Evolutionary conservation across 1,140 invertebrate species (phyloP).

Genomic region (Portunus trituberculatus): DNA sequence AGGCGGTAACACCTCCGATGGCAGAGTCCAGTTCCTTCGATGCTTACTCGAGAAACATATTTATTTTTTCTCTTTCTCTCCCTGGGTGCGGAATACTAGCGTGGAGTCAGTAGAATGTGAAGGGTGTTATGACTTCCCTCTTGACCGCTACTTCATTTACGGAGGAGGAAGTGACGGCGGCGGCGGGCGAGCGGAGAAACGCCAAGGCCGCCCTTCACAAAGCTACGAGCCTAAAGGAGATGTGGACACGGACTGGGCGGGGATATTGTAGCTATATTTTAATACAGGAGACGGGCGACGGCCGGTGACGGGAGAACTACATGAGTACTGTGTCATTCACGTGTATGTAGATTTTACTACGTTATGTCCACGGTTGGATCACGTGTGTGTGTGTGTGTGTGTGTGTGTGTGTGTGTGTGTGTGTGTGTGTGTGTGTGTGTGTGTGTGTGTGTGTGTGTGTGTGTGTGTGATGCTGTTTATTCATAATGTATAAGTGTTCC

Average conservation of each 20-base stretch:
- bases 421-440: constrained; percentile 43
- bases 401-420: constrained; percentile 34
- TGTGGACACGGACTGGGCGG: constrained; percentile 35
- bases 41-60: constrained; percentile 52
- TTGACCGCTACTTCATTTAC: not conserved
- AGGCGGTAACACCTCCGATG: constrained; percentile 38
- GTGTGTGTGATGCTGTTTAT: not conserved
- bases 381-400: not conserved
- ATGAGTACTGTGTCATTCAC: not conserved
- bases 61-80: not conserved
- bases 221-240: constrained; percentile 49
- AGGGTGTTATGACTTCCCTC: not conserved
- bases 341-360: not conserved
- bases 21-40: constrained; percentile 38
- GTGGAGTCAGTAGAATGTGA: not conserved
- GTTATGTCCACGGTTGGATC: not conserved
- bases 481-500: not conserved
- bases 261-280: constrained; percentile 37
- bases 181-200: not conserved
- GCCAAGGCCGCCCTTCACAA: constrained; percentile 36
- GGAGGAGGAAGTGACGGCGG: not conserved
- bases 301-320: not conserved
- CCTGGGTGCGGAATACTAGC: not conserved
- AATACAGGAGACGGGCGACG: constrained; percentile 8
- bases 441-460: not conserved